Conservation (phyloP, 64 coral and sea anemone species). For the Pocillopora damicornis region DNA sequence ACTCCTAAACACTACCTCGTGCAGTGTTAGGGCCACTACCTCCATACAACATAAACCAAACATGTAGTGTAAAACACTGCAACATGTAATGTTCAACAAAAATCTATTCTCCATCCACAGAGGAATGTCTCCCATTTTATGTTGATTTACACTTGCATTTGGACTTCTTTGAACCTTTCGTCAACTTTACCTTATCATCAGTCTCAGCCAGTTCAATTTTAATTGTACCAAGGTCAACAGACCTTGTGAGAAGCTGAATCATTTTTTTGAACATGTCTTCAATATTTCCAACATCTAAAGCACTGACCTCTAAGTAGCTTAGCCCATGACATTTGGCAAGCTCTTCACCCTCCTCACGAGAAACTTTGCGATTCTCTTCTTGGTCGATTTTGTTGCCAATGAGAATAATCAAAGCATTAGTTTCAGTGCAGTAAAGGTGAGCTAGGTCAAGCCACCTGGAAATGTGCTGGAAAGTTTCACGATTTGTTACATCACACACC, state of each 20-base stretch:
- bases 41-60: too few relatives aligned
- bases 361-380: constrained; percentile 19
- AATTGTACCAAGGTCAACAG: constrained; percentile 58
- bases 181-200: not conserved
- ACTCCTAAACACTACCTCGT: too few relatives aligned
- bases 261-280: constrained; percentile 65
- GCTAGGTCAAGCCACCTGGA: constrained; percentile 56
- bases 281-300: constrained; percentile 46
- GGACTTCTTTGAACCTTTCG: not conserved
- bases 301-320: constrained; percentile 71
- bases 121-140: not conserved
- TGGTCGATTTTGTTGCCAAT: constrained; percentile 86
- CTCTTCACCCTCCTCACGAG: constrained; percentile 13
- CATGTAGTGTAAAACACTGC: not conserved
- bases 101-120: too few relatives aligned
- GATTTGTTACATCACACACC: constrained; percentile 68
- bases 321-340: constrained; percentile 49
- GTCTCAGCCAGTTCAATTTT: constrained; percentile 26
- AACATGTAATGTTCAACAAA: too few relatives aligned
- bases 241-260: constrained; percentile 38
- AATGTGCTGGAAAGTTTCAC: constrained; percentile 56
- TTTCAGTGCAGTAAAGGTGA: constrained; percentile 49
- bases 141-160: constrained; percentile 5
- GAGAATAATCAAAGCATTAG: constrained; percentile 35
- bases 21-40: too few relatives aligned